Evolutionary conservation across 1,140 invertebrate genomes (phyloP).

Genomic region (Caenorhabditis remanei): DNA sequence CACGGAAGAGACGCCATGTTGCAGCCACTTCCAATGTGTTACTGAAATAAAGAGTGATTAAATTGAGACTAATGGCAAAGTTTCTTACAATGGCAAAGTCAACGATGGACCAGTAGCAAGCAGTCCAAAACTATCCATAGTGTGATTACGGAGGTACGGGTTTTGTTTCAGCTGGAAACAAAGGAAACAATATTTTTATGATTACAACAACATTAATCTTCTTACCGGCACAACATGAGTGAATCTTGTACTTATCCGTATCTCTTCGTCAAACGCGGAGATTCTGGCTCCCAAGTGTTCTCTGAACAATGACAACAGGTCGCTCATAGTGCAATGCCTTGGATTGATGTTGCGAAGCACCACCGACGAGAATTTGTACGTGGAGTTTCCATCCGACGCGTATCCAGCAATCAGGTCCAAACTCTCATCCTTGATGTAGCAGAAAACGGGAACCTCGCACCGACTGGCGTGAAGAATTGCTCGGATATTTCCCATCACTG

Average conservation of each 20-base stretch:
- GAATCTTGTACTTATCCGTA: slow-evolving; percentile 24
- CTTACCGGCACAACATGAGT: slow-evolving; percentile 27
- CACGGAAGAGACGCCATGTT: slow-evolving; percentile 27
- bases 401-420: slow-evolving; percentile 36
- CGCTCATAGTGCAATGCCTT: slow-evolving; percentile 14
- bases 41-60: not conserved
- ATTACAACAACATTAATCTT: not conserved
- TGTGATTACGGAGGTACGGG: slow-evolving; percentile 3
- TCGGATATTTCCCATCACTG: slow-evolving; percentile 33
- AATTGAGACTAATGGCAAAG: not conserved
- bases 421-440: slow-evolving; percentile 29
- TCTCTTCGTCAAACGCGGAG: slow-evolving; percentile 15
- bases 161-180: slow-evolving; percentile 7
- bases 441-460: slow-evolving; percentile 33
- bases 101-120: not conserved
- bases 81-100: slow-evolving; percentile 27
- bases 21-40: slow-evolving; percentile 23
- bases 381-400: slow-evolving; percentile 32
- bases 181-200: not conserved
- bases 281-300: slow-evolving; percentile 16
- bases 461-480: slow-evolving; percentile 5
- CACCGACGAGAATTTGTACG: slow-evolving; percentile 20
- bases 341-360: slow-evolving; percentile 23
- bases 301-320: slow-evolving; percentile 1
- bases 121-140: slow-evolving; percentile 6